phyloP scores from a whole-genome alignment of 2,888 invertebrate genomes.

The Doris montereyensis region DNA sequence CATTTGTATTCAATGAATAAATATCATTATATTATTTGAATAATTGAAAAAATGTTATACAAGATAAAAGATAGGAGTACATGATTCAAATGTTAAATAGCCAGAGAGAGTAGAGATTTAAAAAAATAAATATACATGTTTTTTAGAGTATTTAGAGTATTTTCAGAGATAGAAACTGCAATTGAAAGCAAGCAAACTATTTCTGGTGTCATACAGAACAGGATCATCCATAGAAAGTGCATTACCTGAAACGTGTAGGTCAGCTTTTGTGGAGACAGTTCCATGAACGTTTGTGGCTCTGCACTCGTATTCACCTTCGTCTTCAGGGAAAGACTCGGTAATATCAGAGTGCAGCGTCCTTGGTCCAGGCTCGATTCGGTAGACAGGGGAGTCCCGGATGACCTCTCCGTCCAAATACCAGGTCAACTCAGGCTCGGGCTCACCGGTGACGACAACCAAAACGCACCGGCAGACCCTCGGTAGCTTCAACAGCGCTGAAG shows the following conservation, averaged over 20 bases:
- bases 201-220: no score
- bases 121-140: no score
- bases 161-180: no score
- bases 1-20: no score
- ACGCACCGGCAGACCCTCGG: constrained; percentile 58
- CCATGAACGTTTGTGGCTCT: constrained; percentile 94
- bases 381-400: constrained; percentile 72
- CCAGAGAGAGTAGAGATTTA: no score
- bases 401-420: constrained; percentile 87
- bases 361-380: constrained; percentile 53
- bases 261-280: constrained; percentile 85
- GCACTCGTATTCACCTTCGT: constrained; percentile 96
- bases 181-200: no score
- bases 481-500: constrained; percentile 54
- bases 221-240: no score
- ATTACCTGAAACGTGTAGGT: constrained; percentile 65
- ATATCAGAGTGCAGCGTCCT: constrained; percentile 84
- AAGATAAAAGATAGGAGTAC: no score
- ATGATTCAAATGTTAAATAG: no score
- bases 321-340: constrained; percentile 93
- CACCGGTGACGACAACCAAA: constrained; percentile 64
- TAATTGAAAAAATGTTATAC: no score
- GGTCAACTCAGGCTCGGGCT: constrained; percentile 75
- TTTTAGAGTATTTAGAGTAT: no score
- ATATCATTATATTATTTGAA: no score